These are phyloP conservation scores for Enteromius viviparus DNA, from an alignment of 2,797 vertebrate genomes.

Conservation along the genomic window DNA sequence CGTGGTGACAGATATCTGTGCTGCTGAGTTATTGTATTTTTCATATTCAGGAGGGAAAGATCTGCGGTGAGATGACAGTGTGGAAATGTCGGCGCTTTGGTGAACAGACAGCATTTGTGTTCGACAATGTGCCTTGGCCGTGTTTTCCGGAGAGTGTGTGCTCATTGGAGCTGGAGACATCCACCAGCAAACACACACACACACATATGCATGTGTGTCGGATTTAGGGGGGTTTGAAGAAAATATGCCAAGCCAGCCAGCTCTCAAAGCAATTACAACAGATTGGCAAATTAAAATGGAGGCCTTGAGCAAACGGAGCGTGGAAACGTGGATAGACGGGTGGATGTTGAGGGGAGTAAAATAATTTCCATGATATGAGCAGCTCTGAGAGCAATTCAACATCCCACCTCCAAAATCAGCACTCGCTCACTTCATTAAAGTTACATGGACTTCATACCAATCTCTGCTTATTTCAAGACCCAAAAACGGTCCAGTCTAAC, in stretches of 20 bases:
- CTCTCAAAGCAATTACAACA: slow-evolving; percentile 84
- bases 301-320: slow-evolving; percentile 72
- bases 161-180: slow-evolving; percentile 61
- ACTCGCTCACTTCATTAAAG: slow-evolving; percentile 65
- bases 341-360: slow-evolving; percentile 11
- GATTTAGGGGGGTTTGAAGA: slow-evolving; percentile 5
- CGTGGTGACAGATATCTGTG: slow-evolving; percentile 58
- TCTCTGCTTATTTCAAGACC: neutral
- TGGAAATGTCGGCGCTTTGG: slow-evolving; percentile 43
- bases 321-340: slow-evolving; percentile 57
- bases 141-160: slow-evolving; percentile 37
- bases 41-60: slow-evolving; percentile 40
- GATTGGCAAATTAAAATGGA: slow-evolving; percentile 84
- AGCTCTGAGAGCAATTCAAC: slow-evolving; percentile 36
- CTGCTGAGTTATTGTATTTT: slow-evolving; percentile 51
- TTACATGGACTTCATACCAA: neutral
- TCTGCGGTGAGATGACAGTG: slow-evolving; percentile 43
- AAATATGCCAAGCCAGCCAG: slow-evolving; percentile 73
- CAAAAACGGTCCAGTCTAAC: neutral
- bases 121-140: slow-evolving; percentile 22
- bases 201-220: slow-evolving; percentile 46
- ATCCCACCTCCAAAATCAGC: slow-evolving; percentile 29
- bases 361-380: slow-evolving; percentile 13
- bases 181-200: slow-evolving; percentile 57
- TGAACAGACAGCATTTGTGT: slow-evolving; percentile 53